These are phyloP conservation scores for Tetrax tetrax DNA, from an alignment of 2,113 vertebrate species.

Conservation along the genomic window DNA sequence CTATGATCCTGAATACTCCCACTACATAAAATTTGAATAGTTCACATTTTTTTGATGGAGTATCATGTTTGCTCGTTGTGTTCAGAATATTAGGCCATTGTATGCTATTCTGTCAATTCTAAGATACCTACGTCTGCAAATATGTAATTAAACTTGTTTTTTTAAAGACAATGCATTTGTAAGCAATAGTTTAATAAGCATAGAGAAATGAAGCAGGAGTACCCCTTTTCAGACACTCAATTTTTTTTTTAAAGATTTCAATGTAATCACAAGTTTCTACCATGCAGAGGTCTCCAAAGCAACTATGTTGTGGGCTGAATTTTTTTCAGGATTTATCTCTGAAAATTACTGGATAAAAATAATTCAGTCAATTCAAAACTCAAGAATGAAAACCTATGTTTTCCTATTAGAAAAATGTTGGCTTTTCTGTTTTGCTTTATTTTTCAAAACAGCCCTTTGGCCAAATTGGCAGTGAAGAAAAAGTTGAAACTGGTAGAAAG, in stretches of 20 bases:
- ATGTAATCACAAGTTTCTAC: background rate
- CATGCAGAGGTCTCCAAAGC: background rate
- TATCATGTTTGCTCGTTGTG: background rate
- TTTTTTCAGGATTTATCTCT: constrained; percentile 13
- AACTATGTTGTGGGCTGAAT: background rate
- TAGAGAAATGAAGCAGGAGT: background rate
- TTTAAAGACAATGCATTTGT: background rate
- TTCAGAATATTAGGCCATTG: background rate
- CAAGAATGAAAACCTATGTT: background rate
- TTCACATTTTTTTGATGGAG: background rate
- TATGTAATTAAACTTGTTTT: background rate
- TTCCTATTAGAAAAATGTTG: background rate
- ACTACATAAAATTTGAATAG: background rate
- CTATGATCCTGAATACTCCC: background rate
- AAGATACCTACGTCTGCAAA: background rate
- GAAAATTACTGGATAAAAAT: background rate
- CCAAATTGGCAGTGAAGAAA: background rate
- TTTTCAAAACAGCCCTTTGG: background rate
- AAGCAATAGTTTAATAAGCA: background rate
- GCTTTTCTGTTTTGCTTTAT: background rate
- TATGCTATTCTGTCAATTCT: background rate
- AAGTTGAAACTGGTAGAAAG: background rate
- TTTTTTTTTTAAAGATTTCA: background rate
- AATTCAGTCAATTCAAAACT: background rate
- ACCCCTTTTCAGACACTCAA: background rate